Evolutionary conservation across 1,140 invertebrate species (phyloP).

Genomic region (Chelonus insularis): DNA sequence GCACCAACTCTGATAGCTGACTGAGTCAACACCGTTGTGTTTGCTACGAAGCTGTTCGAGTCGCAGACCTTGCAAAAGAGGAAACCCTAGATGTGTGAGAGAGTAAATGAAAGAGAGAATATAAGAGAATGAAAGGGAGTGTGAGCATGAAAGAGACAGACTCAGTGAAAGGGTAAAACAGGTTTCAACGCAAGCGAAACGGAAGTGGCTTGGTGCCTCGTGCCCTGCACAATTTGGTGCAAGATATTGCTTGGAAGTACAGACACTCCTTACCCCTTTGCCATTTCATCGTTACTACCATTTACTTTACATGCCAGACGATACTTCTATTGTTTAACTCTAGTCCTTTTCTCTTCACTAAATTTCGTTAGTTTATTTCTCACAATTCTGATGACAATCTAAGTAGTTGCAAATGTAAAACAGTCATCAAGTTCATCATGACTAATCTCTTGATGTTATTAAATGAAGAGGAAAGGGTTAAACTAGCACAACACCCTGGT

Average conservation of each 20-base stretch:
- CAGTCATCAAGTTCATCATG: conserved; percentile 52
- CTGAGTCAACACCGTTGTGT: conserved; percentile 49
- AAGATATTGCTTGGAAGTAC: conserved; percentile 46
- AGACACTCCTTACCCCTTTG: conserved; percentile 34
- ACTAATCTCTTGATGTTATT: too few relatives aligned
- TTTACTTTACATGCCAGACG: conserved; percentile 40
- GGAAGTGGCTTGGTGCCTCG: conserved; percentile 34
- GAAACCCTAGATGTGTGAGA: conserved; percentile 16
- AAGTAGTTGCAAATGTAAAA: conserved; percentile 44
- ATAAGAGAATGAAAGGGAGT: neutral
- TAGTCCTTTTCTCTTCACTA: neutral
- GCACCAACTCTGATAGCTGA: conserved; percentile 44
- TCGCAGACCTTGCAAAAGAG: conserved; percentile 33
- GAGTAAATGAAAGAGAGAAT: neutral
- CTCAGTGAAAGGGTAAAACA: conserved; percentile 16
- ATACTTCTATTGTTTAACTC: conserved; percentile 1
- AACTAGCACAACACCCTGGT: too few relatives aligned
- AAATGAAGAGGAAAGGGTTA: too few relatives aligned
- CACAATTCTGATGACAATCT: neutral
- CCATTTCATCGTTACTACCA: conserved; percentile 37
- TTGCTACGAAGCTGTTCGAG: conserved; percentile 42
- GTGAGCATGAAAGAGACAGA: conserved; percentile 15
- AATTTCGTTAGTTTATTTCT: neutral
- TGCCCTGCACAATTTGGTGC: conserved; percentile 43
- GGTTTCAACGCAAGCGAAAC: conserved; percentile 20